Base-by-base conservation (phyloP, 2,797 vertebrate species). In the Anableps anableps region DNA sequence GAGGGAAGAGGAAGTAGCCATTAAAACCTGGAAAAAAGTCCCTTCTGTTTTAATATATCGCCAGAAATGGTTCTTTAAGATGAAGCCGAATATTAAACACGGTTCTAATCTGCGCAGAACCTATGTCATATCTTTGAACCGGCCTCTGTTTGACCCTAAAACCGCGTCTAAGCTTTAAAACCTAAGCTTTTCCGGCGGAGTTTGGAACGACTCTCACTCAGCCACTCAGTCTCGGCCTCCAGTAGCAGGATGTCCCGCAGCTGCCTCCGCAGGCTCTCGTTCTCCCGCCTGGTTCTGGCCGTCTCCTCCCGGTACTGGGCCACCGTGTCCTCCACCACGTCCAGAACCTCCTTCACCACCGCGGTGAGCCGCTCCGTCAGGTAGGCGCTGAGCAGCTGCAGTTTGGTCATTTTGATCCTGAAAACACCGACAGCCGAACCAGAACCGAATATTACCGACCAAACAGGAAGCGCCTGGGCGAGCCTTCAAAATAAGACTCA, bases 271-370 rank as follows among this genome's bases (percentile, higher is more conserved):
- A 96, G 94, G 66, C 83, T 91, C 76, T 95, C 93, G 91, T 95
- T 96, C 92, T 96, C 96, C 50, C 89, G 86, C 72, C 86, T 80
- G 68, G 92, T 89, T 14, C 93, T 75, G 7, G 90, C 93, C 3
- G 95, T 88, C 88, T 96, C 95, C 86, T 95, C 94, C 71, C 93
- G 95, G 92, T 95, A 96, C 88, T 96, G 95, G 51, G 91, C 89
- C 29, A 96, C 95, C 78, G 95, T 94, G 91, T 95, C 94, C 83
- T 94, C 94, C 86, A 96, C 95, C 88, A 95, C 95, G 77, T 91
- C 93, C 85, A 96, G 80, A 36, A 96, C 91, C 83, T 96, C 96
- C 83, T 94, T 92, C 78, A 95, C 94, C 86, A 95, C 90, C 71
- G 66, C 94, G 60, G 93, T 79, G 74, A 96, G 85, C 50, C 96